A percentile compares a stretch with the other conserved stretches of the same genome.
Conservation (phyloP, 2,888 invertebrate genomes). For the Molorchus minor region DNA sequence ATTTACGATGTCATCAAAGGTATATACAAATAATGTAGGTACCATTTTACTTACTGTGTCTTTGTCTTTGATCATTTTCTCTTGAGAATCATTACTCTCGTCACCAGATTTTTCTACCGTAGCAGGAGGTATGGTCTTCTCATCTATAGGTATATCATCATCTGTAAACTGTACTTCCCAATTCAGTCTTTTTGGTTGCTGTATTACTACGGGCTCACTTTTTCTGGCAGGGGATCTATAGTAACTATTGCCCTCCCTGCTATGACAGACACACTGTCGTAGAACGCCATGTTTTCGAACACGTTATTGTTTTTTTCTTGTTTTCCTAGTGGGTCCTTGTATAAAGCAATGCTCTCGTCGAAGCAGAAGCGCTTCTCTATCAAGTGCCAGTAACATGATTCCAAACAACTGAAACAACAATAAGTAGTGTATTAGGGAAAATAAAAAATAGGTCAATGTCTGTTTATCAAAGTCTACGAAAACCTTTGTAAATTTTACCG, state of each 20-base stretch:
- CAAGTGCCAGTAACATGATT: constrained; percentile 77
- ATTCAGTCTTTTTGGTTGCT: constrained; percentile 51
- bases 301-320: constrained; percentile 56
- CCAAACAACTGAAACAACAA: constrained; percentile 70
- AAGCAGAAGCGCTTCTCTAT: constrained; percentile 78
- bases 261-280: constrained; percentile 61
- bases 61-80: constrained; percentile 5
- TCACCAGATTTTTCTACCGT: constrained; percentile 34
- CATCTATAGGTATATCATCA: constrained; percentile 35
- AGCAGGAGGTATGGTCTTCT: constrained; percentile 17
- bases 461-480: too few species aligned
- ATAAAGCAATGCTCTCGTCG: constrained; percentile 74
- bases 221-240: constrained; percentile 57
- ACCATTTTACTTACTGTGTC: constrained; percentile 27
- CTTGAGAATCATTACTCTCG: constrained; percentile 17
- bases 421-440: too few species aligned
- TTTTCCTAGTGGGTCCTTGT: constrained; percentile 60
- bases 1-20: too few species aligned
- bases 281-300: constrained; percentile 61
- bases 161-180: constrained; percentile 45
- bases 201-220: constrained; percentile 31
- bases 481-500: too few species aligned
- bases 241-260: constrained; percentile 59
- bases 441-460: too few species aligned
- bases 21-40: too few species aligned